phyloP scores from a whole-genome alignment of 2,113 vertebrate genomes.

The Xiphophorus hellerii region DNA sequence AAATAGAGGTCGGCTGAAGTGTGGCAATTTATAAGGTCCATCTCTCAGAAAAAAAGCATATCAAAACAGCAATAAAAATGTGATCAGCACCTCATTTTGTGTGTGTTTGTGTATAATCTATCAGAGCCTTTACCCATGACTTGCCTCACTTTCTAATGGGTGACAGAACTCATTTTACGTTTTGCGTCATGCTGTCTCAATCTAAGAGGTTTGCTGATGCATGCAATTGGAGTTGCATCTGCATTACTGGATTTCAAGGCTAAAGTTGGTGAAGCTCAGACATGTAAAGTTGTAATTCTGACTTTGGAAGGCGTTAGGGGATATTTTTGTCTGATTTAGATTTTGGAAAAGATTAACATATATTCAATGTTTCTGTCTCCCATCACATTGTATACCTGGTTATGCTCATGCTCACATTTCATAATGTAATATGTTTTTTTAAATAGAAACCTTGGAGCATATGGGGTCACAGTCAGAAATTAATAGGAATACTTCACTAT shows the following conservation, averaged over 20 bases:
- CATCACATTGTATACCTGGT: constrained; percentile 14
- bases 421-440: no score
- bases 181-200: neutral
- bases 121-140: constrained; percentile 59
- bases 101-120: constrained; percentile 33
- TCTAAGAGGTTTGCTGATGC: constrained; percentile 1
- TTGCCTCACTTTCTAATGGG: constrained; percentile 48
- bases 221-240: neutral
- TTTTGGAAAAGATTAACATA: neutral
- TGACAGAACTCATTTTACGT: constrained; percentile 25
- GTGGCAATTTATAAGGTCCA: constrained; percentile 68
- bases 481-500: no score
- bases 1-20: constrained; percentile 65
- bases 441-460: no score
- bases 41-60: constrained; percentile 48
- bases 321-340: neutral
- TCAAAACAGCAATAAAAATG: constrained; percentile 60
- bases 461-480: no score
- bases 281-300: neutral
- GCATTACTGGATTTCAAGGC: neutral
- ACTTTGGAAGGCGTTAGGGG: neutral
- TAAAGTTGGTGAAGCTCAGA: neutral
- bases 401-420: neutral
- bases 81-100: constrained; percentile 35
- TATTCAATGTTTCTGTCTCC: neutral